These are phyloP conservation scores for Pardosa pseudoannulata DNA, from an alignment of 2,888 invertebrate species.

Conservation along the genomic window DNA sequence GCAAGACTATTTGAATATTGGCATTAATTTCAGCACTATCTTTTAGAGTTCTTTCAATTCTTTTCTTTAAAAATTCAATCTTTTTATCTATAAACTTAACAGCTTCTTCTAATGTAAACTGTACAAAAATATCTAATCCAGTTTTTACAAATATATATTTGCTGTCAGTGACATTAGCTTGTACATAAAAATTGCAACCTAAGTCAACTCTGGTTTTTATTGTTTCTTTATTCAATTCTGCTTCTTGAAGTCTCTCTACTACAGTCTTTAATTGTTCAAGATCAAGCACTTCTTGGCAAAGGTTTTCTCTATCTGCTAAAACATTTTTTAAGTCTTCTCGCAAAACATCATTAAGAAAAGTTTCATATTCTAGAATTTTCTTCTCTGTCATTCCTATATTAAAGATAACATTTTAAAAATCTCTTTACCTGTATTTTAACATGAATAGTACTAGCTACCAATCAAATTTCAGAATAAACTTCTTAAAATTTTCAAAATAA, in stretches of 20 bases:
- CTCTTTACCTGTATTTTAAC: too few species aligned
- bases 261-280: conserved; percentile 85
- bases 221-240: conserved; percentile 80
- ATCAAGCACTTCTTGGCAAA: conserved; percentile 85
- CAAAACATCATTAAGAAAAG: conserved; percentile 87
- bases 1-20: conserved; percentile 72
- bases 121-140: conserved; percentile 86
- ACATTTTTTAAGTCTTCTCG: conserved; percentile 83
- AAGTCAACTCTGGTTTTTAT: conserved; percentile 86
- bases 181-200: conserved; percentile 90
- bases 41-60: conserved; percentile 82
- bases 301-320: conserved; percentile 80
- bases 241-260: conserved; percentile 81
- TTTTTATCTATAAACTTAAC: conserved; percentile 84
- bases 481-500: too few species aligned
- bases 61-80: conserved; percentile 82
- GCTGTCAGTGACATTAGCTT: conserved; percentile 84
- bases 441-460: too few species aligned
- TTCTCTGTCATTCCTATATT: conserved; percentile 72
- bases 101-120: conserved; percentile 85
- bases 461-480: too few species aligned
- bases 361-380: conserved; percentile 82
- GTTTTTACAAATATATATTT: conserved; percentile 84
- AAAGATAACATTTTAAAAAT: not conserved
- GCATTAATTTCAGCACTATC: conserved; percentile 73